These are phyloP conservation scores for Tenthredo scrophulariae DNA, from an alignment of 2,888 invertebrate genomes.

Conservation along the genomic window DNA sequence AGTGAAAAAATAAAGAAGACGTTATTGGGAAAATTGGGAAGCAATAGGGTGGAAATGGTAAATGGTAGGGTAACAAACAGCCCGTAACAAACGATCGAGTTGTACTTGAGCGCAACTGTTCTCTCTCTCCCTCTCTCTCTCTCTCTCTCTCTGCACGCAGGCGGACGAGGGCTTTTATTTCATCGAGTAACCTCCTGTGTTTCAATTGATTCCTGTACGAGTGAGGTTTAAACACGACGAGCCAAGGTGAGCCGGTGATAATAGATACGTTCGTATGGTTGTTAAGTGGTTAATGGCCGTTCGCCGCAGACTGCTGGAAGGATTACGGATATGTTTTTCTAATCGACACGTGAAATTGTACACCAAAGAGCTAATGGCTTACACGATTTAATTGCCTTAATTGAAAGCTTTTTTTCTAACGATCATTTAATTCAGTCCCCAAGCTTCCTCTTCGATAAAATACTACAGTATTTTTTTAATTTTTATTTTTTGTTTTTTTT, in stretches of 20 bases:
- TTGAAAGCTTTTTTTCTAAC: constrained; percentile 8
- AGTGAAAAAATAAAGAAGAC: constrained; percentile 50
- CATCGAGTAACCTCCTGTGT: constrained; percentile 34
- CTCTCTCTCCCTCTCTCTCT: neutral
- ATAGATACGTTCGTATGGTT: constrained; percentile 41
- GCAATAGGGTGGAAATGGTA: constrained; percentile 51
- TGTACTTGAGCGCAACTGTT: constrained; percentile 25
- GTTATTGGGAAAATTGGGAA: constrained; percentile 53
- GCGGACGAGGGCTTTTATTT: constrained; percentile 45
- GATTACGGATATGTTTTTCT: constrained; percentile 41
- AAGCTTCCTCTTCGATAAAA: neutral
- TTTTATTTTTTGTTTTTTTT: neutral
- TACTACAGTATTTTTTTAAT: neutral
- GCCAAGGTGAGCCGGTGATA: constrained; percentile 37
- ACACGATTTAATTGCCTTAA: constrained; percentile 35
- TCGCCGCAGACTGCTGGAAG: constrained; percentile 2
- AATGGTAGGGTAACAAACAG: constrained; percentile 50
- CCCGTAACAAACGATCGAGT: constrained; percentile 49
- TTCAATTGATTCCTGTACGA: constrained; percentile 48
- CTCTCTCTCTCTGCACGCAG: neutral
- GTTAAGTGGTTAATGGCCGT: constrained; percentile 38
- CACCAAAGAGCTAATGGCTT: neutral
- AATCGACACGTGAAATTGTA: constrained; percentile 27
- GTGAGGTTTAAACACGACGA: constrained; percentile 16
- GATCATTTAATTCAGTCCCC: constrained; percentile 1